Percentiles rank a stretch among this genome's conserved stretches.
phyloP scores from a whole-genome alignment of 2,888 invertebrate species.

The Drosophila merina region DNA sequence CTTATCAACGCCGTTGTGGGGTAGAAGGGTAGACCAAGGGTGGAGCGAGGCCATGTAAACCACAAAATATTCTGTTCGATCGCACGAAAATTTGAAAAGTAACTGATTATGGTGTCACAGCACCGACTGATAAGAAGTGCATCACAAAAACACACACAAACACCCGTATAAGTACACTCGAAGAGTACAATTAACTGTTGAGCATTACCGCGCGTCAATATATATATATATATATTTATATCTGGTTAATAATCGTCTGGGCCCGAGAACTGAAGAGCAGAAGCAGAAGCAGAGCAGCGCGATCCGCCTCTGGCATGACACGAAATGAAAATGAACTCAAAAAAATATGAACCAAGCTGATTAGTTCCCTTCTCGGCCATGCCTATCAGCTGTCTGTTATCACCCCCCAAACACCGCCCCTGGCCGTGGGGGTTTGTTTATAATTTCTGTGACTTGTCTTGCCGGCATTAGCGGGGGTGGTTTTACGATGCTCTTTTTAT shows the following conservation, averaged over 20 bases:
- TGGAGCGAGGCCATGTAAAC: constrained; percentile 56
- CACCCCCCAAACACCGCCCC: constrained; percentile 14
- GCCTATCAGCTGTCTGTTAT: constrained; percentile 52
- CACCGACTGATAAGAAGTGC: constrained; percentile 34
- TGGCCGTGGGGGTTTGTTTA: constrained; percentile 37
- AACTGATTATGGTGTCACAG: constrained; percentile 52
- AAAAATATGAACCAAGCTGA: constrained; percentile 40
- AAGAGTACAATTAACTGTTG: constrained; percentile 32
- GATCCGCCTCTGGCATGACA: constrained; percentile 18
- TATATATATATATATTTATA: constrained; percentile 20
- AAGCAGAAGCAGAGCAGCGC: constrained; percentile 5
- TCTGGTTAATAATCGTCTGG: constrained; percentile 1
- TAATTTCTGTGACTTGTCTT: constrained; percentile 6
- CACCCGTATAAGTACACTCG: constrained; percentile 7
- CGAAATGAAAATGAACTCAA: constrained; percentile 18
- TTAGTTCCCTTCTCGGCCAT: constrained; percentile 28
- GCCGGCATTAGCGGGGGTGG: constrained; percentile 32
- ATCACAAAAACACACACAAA: constrained; percentile 5
- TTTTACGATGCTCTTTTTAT: constrained; percentile 17
- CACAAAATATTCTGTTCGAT: constrained; percentile 54
- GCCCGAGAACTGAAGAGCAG: constrained; percentile 17
- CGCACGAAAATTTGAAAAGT: constrained; percentile 47
- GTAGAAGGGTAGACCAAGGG: constrained; percentile 18
- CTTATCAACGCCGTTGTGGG: constrained; percentile 48
- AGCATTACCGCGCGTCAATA: constrained; percentile 45